Evolutionary conservation across 2,888 invertebrate species (phyloP), one percentile per base, ranked within the genome.

Genomic region (Zelleria hepariella): DNA sequence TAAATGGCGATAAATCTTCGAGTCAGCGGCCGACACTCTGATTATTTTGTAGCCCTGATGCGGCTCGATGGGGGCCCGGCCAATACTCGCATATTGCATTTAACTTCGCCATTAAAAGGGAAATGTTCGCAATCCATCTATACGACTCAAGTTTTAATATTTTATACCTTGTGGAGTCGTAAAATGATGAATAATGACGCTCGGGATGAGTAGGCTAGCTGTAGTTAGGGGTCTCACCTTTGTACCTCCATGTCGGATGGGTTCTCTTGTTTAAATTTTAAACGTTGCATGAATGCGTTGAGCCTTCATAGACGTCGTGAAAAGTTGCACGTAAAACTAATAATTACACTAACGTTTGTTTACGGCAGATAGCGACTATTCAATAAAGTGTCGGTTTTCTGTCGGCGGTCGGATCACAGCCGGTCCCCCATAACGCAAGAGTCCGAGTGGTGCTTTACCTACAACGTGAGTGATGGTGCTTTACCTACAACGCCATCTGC

Each of bases 121-220:
- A 87, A 86, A 87, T 86, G 85, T 88, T 86, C 83, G 87, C 87
- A 84, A 86, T 86, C 75, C 84, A 81, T 82, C 85, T 86, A 86
- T 59, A 59, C 59, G 55, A 59, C 59, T 59, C 26, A 42, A 59
- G 47, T 58, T 58, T 59, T 54, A 59, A 59, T 59, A 59, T 59
- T 58, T 88, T 88, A 88, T 87, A 88, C 83, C 86, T 86, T 80
- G 83, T 81, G 81, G 77, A 82, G 86, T 86, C 88, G 85, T 88
- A 87, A 88, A 87, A 82, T 79, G 86, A 86, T 87, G 87, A 86
- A 87, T 88, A 88, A 87, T 87, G 86, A 86, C 86, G 82, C 79
- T 81, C 80, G 80, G 75, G 83, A 78, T 80, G 86, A 84, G 83
- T 81, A 82, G 76, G 83, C 86, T 81, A 84, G 86, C 82, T 84